Percentiles rank a stretch among this genome's conserved stretches.
These are phyloP conservation scores for Mythimna vitellina DNA, from an alignment of 2,888 invertebrate species.

Conservation along the genomic window DNA sequence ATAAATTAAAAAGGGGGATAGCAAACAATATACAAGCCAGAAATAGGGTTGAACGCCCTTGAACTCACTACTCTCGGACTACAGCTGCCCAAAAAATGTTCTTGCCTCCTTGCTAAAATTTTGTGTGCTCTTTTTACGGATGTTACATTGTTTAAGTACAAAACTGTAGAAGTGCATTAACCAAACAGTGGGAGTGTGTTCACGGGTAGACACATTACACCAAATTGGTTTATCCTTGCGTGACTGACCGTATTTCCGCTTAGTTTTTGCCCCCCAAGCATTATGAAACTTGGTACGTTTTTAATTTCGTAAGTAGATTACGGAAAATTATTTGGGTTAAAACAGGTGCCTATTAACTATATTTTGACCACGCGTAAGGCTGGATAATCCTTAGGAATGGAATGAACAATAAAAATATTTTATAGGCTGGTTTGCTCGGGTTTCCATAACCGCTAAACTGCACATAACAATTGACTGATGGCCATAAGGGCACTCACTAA, in stretches of 20 bases:
- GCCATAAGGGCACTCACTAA: background rate
- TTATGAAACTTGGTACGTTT: constrained; percentile 45
- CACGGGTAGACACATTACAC: constrained; percentile 33
- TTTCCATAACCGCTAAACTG: background rate
- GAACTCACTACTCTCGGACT: constrained; percentile 53
- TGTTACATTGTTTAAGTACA: constrained; percentile 29
- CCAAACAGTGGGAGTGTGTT: constrained; percentile 49
- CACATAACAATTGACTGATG: background rate
- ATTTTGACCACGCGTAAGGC: background rate
- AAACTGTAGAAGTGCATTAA: constrained; percentile 59
- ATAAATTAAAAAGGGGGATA: constrained; percentile 70
- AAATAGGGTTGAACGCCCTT: constrained; percentile 68
- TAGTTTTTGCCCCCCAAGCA: constrained; percentile 47
- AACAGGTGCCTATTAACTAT: constrained; percentile 17
- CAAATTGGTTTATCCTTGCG: constrained; percentile 68
- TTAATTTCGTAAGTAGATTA: constrained; percentile 48
- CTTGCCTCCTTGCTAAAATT: constrained; percentile 47
- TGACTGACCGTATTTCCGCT: constrained; percentile 70
- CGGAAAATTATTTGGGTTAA: constrained; percentile 49
- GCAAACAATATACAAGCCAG: constrained; percentile 57
- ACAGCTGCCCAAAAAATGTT: constrained; percentile 38
- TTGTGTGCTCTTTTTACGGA: constrained; percentile 18
- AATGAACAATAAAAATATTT: too few relatives aligned
- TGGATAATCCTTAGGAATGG: background rate
- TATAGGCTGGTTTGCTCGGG: background rate